Conservation (phyloP, 2,888 invertebrate genomes). For the Drosophila buzzatii region DNA sequence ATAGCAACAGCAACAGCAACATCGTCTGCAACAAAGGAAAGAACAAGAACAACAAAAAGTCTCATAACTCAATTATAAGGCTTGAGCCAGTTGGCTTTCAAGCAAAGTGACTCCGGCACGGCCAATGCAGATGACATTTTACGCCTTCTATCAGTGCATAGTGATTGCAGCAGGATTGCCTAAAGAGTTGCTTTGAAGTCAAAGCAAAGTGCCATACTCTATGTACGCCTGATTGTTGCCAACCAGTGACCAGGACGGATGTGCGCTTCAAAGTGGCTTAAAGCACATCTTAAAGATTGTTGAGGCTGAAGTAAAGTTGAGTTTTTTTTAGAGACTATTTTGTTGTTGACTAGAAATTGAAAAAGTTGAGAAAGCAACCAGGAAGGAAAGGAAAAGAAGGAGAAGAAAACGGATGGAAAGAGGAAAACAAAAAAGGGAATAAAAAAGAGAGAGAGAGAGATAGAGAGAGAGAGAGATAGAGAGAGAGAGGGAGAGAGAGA, state of each 20-base stretch:
- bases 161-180: not conserved
- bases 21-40: not conserved
- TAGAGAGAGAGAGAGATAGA: too few relatives aligned
- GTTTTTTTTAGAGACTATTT: too few relatives aligned
- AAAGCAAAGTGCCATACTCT: not conserved
- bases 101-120: not conserved
- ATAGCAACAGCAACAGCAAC: conserved; percentile 1
- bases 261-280: not conserved
- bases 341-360: too few relatives aligned
- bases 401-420: too few relatives aligned
- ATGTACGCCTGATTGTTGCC: not conserved
- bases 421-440: too few relatives aligned
- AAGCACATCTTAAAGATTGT: not conserved
- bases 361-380: too few relatives aligned
- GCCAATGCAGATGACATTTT: conserved; percentile 1
- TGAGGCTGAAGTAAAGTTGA: too few relatives aligned
- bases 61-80: conserved; percentile 14
- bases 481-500: too few relatives aligned
- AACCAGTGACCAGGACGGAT: not conserved
- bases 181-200: not conserved
- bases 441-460: too few relatives aligned
- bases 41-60: conserved; percentile 5
- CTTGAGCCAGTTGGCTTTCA: conserved; percentile 6
- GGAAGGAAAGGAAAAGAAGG: too few relatives aligned
- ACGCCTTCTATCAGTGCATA: not conserved